These are phyloP conservation scores for Xestia rhomboidea DNA, from an alignment of 2,888 invertebrate species.

Conservation along the genomic window DNA sequence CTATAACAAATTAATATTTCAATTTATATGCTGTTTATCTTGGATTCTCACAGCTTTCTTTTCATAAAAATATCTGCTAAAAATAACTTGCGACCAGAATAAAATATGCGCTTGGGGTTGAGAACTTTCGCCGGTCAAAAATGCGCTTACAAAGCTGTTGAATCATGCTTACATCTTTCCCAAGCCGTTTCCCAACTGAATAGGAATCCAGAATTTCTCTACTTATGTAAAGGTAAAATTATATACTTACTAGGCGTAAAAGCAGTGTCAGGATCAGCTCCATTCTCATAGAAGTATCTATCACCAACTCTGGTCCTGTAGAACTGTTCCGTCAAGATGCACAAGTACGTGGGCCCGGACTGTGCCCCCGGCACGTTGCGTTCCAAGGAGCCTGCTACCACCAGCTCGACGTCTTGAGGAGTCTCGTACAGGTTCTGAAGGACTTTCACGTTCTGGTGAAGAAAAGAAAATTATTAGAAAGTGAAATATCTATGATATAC, in stretches of 20 bases:
- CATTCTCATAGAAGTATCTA: constrained; percentile 95
- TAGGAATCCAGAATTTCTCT: no score
- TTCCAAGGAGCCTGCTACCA: constrained; percentile 96
- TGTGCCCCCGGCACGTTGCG: constrained; percentile 93
- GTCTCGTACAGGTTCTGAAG: constrained; percentile 92
- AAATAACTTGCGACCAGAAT: no score
- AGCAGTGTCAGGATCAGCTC: constrained; percentile 89
- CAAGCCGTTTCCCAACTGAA: background rate
- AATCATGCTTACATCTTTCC: background rate
- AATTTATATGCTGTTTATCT: no score
- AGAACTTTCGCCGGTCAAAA: background rate
- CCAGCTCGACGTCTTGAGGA: constrained; percentile 96
- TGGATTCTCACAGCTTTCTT: no score
- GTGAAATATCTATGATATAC: background rate
- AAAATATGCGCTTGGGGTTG: no score
- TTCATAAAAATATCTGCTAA: no score
- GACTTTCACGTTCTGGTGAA: constrained; percentile 91
- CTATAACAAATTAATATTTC: no score
- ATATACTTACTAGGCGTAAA: constrained; percentile 91
- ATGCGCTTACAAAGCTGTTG: background rate
- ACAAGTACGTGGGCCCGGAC: constrained; percentile 96
- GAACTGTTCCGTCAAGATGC: constrained; percentile 97
- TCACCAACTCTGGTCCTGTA: constrained; percentile 96
- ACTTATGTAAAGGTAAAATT: background rate
- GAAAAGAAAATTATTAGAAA: constrained; percentile 7